A percentile compares a stretch with the other conserved stretches of the same genome.
Evolutionary conservation across 2,888 invertebrate genomes (phyloP).

Genomic region (Hetaerina titia): DNA sequence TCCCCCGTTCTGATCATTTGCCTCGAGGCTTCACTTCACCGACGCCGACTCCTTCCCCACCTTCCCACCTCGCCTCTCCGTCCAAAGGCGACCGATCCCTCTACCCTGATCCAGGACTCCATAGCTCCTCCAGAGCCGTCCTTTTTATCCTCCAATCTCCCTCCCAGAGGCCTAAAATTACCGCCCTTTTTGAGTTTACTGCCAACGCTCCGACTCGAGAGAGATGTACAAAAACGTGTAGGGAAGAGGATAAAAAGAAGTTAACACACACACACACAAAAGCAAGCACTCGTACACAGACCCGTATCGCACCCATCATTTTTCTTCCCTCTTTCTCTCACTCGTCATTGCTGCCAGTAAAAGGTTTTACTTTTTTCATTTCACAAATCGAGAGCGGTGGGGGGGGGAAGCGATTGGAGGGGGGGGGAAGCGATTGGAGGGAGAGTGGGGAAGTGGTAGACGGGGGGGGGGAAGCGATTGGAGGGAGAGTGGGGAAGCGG

Average conservation of each 20-base stretch:
- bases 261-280: background rate
- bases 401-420: too few relatives aligned
- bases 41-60: too few relatives aligned
- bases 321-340: background rate
- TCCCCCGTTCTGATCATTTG: background rate
- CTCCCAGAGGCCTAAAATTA: background rate
- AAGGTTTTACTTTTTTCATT: too few relatives aligned
- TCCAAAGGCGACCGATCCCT: background rate
- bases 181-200: background rate
- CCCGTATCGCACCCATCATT: background rate
- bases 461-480: background rate
- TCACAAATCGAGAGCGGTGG: too few relatives aligned
- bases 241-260: background rate
- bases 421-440: too few relatives aligned
- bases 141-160: background rate
- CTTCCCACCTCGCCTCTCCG: background rate
- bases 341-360: too few relatives aligned
- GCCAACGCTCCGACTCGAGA: background rate
- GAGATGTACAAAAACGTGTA: background rate
- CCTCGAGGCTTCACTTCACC: too few relatives aligned
- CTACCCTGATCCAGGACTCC: background rate
- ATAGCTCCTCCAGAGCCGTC: background rate
- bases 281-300: background rate
- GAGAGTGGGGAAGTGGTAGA: too few relatives aligned
- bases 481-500: too few relatives aligned